Evolutionary conservation across 2,888 invertebrate genomes (phyloP).

Genomic region (Steinernema scapterisci): DNA sequence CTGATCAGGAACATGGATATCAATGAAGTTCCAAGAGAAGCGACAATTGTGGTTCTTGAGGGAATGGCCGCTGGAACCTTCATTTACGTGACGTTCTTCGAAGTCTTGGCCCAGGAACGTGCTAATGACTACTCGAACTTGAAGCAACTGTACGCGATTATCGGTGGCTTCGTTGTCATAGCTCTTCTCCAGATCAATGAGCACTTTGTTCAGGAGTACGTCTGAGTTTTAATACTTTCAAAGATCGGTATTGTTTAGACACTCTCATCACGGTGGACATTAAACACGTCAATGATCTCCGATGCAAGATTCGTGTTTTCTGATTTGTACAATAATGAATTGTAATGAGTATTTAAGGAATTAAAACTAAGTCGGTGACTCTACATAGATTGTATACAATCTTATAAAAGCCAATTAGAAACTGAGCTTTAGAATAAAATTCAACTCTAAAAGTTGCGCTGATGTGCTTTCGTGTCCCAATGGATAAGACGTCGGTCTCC

Average conservation of each 20-base stretch:
- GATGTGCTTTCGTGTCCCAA: slow-evolving; percentile 49
- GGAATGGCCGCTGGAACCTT: slow-evolving; percentile 63
- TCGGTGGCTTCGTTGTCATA: slow-evolving; percentile 58
- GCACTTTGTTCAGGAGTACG: slow-evolving; percentile 16
- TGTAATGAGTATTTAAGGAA: too few relatives aligned
- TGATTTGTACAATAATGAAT: too few relatives aligned
- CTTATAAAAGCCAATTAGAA: too few relatives aligned
- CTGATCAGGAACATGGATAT: slow-evolving; percentile 45
- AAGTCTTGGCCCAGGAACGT: slow-evolving; percentile 48
- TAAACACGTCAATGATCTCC: neutral
- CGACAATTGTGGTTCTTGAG: slow-evolving; percentile 57
- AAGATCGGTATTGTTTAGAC: neutral
- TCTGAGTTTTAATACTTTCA: too few relatives aligned
- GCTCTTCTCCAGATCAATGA: slow-evolving; percentile 44
- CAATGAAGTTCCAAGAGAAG: slow-evolving; percentile 51
- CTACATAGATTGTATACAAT: too few relatives aligned
- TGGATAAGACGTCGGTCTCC: slow-evolving; percentile 66
- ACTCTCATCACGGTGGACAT: slow-evolving; percentile 11
- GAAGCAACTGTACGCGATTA: slow-evolving; percentile 58
- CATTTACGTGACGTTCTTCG: slow-evolving; percentile 62
- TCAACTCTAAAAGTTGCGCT: too few relatives aligned
- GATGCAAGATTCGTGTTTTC: neutral
- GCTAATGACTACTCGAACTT: slow-evolving; percentile 50
- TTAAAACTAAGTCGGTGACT: too few relatives aligned
- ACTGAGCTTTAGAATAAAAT: too few relatives aligned